Conservation (phyloP, 2,888 invertebrate species). For the Tetragonisca angustula region DNA sequence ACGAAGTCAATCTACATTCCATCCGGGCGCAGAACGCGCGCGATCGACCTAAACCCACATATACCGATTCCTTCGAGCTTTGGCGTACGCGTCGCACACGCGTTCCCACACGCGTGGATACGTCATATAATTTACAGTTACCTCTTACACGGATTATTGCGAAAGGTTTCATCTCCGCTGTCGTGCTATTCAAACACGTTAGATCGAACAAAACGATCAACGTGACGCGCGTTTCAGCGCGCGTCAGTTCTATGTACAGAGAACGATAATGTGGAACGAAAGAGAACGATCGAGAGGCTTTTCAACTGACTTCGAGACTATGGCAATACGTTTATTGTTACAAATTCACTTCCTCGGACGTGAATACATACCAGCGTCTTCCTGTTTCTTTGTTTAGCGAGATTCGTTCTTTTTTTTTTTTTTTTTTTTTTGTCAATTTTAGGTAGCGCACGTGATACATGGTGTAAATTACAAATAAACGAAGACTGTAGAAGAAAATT, state of each 20-base stretch:
- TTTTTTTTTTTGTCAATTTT: background rate
- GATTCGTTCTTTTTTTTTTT: background rate
- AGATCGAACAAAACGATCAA: conserved; percentile 15
- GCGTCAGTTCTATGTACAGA: no score
- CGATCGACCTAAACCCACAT: conserved; percentile 76
- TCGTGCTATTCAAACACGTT: conserved; percentile 24
- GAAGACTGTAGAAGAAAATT: background rate
- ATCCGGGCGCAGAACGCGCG: conserved; percentile 34
- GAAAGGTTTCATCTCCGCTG: conserved; percentile 35
- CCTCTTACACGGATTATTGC: conserved; percentile 55
- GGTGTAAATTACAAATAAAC: background rate
- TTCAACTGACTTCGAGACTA: background rate
- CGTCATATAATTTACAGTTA: conserved; percentile 73
- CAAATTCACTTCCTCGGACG: background rate
- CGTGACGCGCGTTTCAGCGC: background rate
- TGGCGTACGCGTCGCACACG: background rate
- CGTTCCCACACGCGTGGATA: conserved; percentile 44
- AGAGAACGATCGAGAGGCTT: background rate
- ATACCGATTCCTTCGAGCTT: conserved; percentile 55
- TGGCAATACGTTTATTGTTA: conserved; percentile 2
- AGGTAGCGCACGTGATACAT: background rate
- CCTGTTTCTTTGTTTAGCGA: background rate
- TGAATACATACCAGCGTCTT: background rate
- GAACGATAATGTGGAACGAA: background rate
- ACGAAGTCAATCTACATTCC: conserved; percentile 43